Evolutionary conservation across 2,113 vertebrate species (phyloP), one percentile per base, ranked within the genome.

Genomic region (Salminus brasiliensis): DNA sequence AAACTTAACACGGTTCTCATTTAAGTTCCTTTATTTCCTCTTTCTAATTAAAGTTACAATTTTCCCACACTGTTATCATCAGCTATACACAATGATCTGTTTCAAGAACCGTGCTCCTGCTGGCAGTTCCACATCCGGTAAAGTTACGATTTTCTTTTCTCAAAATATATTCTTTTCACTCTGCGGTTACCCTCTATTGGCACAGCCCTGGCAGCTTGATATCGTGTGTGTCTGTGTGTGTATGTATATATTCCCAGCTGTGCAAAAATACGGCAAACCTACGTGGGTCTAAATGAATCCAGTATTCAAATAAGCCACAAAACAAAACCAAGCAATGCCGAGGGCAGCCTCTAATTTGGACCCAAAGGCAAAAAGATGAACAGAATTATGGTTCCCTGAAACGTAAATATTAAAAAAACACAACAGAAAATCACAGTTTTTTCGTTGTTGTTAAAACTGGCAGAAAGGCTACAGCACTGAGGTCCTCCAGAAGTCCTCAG

Each of bases 71-170:
- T 72, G 21, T 63, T 71, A 57, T 49, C 68, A 57, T 49, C 12
- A 79, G 43, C 57, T 78, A 85, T 81, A 62, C 78, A 75, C 74
- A 81, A 73, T 1, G 43, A 72, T 70, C 77, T 81, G 66, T 21
- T 74, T 85, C 39, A 83, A 79, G 85, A 86, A 80, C 66, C 34
- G 49, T 52, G 47, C 79, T 59, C 23, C 87, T 86, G 81, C 78
- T 86, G 85, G 84, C 80, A 66, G 74, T 43, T 78, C 2, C 36
- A 67, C 13, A 76, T n/a, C 18, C 27, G 68, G 57, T 74, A 71
- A 83, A 87, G 86, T 83, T 67, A 73, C 53, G 80, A 32, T 27
- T 12, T 47, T 67, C 72, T n/a, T n/a, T 66, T 49, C 70, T 55
- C 41, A 79, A 79, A 47, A 75, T 23, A 47, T 62, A 27, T 23